Conservation (phyloP, 2,113 vertebrate species). For the Oenanthe melanoleuca region DNA sequence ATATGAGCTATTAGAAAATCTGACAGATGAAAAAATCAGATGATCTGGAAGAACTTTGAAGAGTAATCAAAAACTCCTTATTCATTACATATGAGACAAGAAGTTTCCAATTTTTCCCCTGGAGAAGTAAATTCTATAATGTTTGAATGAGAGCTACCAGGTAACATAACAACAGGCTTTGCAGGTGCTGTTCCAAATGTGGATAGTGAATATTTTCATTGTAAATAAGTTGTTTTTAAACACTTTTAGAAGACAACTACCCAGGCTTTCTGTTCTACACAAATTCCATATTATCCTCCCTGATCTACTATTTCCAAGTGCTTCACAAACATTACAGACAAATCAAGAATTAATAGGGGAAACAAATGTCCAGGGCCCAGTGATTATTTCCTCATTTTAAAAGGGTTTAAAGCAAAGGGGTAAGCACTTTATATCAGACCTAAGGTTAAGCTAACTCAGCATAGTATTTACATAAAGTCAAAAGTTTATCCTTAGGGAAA, state of each 20-base stretch:
- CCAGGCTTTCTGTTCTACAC: neutral
- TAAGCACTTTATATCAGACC: neutral
- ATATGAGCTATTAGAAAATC: neutral
- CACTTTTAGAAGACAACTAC: rapidly evolving
- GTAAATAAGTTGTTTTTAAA: neutral
- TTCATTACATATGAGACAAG: neutral
- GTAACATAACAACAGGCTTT: neutral
- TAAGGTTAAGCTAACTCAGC: neutral
- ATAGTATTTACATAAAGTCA: neutral
- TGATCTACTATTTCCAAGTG: neutral
- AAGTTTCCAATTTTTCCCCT: neutral
- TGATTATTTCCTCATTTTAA: neutral
- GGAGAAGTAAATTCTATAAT: neutral
- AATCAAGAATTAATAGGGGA: neutral
- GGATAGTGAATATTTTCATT: neutral
- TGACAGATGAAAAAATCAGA: neutral
- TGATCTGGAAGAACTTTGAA: neutral
- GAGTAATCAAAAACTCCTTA: neutral
- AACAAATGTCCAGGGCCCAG: neutral
- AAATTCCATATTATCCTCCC: neutral
- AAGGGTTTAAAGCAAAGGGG: neutral
- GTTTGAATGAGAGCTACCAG: neutral
- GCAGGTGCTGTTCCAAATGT: neutral
- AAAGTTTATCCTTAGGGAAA: neutral
- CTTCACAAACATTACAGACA: neutral